A percentile compares a stretch with the other conserved stretches of the same genome.
phyloP scores from a whole-genome alignment of 2,113 vertebrate genomes.

The Serinus canaria region DNA sequence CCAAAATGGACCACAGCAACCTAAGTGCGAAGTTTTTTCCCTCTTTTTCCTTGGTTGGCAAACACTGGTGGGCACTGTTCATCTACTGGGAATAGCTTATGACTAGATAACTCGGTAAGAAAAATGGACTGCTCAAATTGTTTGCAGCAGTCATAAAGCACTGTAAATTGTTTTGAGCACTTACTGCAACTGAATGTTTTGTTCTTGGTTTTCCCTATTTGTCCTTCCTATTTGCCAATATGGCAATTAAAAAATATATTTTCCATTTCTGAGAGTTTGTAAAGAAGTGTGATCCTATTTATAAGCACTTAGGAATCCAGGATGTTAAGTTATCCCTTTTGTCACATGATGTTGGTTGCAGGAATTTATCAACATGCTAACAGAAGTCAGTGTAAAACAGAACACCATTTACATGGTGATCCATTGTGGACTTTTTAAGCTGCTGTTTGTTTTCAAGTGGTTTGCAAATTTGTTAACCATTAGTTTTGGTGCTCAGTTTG shows the following conservation, averaged over 20 bases:
- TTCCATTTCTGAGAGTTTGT: not conserved
- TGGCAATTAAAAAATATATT: not conserved
- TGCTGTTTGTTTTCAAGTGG: not conserved
- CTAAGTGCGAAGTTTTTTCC: not conserved
- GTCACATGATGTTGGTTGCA: not conserved
- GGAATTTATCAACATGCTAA: not conserved
- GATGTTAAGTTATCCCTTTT: not conserved
- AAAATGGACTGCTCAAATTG: not conserved
- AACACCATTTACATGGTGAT: not conserved
- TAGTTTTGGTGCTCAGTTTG: not conserved
- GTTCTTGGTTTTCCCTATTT: not conserved
- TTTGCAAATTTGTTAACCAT: not conserved
- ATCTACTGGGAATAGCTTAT: not conserved
- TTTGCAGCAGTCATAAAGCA: not conserved
- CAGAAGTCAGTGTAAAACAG: not conserved
- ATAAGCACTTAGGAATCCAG: not conserved
- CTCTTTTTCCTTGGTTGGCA: not conserved
- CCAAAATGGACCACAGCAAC: not conserved
- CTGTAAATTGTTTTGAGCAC: not conserved
- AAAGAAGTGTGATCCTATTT: slow-evolving; percentile 1
- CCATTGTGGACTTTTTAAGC: not conserved
- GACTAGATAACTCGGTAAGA: not conserved
- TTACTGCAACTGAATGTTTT: not conserved
- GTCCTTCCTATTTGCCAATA: not conserved
- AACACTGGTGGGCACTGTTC: not conserved